phyloP scores from a whole-genome alignment of 2,797 vertebrate genomes.

The Pygocentrus nattereri region DNA sequence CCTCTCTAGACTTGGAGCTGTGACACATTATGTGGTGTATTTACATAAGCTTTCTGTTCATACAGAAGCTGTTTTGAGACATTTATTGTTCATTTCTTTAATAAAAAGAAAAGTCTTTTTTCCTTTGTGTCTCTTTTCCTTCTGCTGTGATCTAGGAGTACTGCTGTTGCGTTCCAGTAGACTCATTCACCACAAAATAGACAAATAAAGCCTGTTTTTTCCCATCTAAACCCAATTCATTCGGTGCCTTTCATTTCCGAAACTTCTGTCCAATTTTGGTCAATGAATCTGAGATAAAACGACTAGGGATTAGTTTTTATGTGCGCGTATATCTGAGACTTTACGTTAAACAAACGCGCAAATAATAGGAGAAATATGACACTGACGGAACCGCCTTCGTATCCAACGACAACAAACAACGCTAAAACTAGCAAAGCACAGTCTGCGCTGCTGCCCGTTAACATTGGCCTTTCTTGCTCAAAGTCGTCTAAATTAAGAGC shows the following conservation, averaged over 20 bases:
- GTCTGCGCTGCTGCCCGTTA: no score
- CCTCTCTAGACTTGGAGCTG: neutral
- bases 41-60: neutral
- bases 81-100: neutral
- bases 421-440: neutral
- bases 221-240: no score
- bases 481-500: neutral
- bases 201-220: no score
- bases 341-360: constrained; percentile 9
- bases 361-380: constrained; percentile 29
- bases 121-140: neutral
- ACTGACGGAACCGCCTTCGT: constrained; percentile 19
- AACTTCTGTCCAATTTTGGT: no score
- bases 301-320: neutral
- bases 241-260: no score
- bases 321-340: neutral
- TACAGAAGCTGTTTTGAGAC: neutral
- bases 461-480: neutral
- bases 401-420: constrained; percentile 53
- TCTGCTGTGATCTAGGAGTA: neutral
- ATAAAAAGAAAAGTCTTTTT: neutral
- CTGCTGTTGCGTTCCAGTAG: neutral
- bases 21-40: neutral
- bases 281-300: no score
- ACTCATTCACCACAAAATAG: neutral